Percentiles rank a stretch among this genome's conserved stretches.
Evolutionary conservation across 2,113 vertebrate genomes (phyloP).

Genomic region (Pterocles gutturalis): DNA sequence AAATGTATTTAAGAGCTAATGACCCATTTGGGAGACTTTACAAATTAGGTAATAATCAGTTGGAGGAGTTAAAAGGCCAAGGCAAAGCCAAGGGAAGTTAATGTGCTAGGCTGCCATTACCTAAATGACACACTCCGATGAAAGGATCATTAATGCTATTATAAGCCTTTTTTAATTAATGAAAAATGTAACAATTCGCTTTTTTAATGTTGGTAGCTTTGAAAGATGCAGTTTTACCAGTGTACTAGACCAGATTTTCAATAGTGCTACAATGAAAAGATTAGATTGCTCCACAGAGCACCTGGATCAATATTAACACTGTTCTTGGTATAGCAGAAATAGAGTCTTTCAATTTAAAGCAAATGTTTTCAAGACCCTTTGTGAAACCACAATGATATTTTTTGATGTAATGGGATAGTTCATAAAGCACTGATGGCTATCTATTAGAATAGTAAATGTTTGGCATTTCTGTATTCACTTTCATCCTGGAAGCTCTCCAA

Average conservation of each 20-base stretch:
- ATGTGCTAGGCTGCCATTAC: slow-evolving; percentile 3
- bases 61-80: slow-evolving; percentile 31
- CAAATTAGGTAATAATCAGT: slow-evolving; percentile 33
- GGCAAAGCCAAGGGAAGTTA: slow-evolving; percentile 35
- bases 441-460: neutral
- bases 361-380: neutral
- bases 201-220: neutral
- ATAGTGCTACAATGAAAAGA: neutral
- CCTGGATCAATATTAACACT: neutral
- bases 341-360: slow-evolving; percentile 18
- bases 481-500: neutral
- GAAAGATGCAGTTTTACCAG: neutral
- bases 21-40: slow-evolving; percentile 21
- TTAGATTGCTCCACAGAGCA: neutral
- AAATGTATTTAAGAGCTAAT: slow-evolving; percentile 40
- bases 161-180: neutral
- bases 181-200: neutral
- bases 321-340: neutral
- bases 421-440: neutral
- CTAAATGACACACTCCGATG: neutral
- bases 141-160: neutral
- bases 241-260: neutral
- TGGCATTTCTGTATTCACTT: neutral
- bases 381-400: neutral
- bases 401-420: neutral